phyloP scores from a whole-genome alignment of 2,888 invertebrate genomes.

The Sphaeridia pumilis region DNA sequence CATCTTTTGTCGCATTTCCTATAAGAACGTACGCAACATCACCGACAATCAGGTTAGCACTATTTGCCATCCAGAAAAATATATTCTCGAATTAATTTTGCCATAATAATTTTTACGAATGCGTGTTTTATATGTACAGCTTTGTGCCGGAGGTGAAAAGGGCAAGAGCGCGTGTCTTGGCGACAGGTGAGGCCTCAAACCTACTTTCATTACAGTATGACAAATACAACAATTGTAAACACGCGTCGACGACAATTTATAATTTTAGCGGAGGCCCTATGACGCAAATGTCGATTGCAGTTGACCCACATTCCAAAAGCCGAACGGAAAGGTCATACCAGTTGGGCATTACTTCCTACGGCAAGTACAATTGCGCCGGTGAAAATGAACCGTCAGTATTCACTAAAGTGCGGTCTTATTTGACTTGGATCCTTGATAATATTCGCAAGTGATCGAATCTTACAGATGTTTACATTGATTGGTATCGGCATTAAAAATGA shows the following conservation, averaged over 20 bases:
- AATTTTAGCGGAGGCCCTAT: conserved; percentile 6
- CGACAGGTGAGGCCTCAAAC: conserved; percentile 2
- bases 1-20: conserved; percentile 22
- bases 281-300: conserved; percentile 2
- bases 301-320: neutral
- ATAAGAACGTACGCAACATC: conserved; percentile 13
- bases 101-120: neutral
- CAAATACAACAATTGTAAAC: too few relatives aligned
- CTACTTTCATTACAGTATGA: neutral
- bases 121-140: conserved; percentile 12
- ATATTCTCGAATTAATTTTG: neutral
- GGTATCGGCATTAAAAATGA: neutral
- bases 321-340: conserved; percentile 22
- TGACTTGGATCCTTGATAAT: conserved; percentile 36
- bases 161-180: conserved; percentile 36
- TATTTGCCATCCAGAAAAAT: neutral
- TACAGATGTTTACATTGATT: neutral
- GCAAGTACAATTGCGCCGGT: conserved; percentile 34
- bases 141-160: conserved; percentile 35
- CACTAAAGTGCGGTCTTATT: conserved; percentile 35
- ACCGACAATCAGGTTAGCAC: conserved; percentile 20
- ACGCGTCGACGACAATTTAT: neutral
- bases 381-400: conserved; percentile 36
- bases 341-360: conserved; percentile 37
- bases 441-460: neutral